Base-by-base conservation (phyloP, 2,113 vertebrate species). In the Emydocephalus ijimae region DNA sequence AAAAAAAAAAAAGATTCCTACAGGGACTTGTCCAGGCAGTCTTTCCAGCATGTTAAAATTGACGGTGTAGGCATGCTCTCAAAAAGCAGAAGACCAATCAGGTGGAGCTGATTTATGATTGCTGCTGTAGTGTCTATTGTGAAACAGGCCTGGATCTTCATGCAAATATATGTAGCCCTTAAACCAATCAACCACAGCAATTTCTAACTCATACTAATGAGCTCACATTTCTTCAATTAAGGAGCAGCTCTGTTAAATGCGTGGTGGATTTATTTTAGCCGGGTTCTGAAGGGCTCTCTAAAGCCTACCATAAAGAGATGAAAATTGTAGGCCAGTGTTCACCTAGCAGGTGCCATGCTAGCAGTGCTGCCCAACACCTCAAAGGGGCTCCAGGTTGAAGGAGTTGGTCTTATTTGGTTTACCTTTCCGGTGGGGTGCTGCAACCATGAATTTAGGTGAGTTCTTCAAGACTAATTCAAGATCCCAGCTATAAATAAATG, bases 401-500 rank as follows among this genome's bases (percentile, higher is more conserved):
- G 29, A 34, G 5, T 15, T 88, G 26, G 29, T 88, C 87, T 50
- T n/a, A 54, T 56, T 45, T 74, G 7, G 24, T 39, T 56, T 26
- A 18, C 11, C 69, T 85, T 43, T 23, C 90, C 92, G 94, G 87
- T 92, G 54, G 91, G 87, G 10, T 91, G 88, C 90, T 95, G 94
- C 55, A 81, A 26, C 56, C 56, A 93, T 92, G 94, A 92, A 94
- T 89, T 94, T 93, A 86, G 94, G 94, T 89, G 95, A 93, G 81
- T 92, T 94, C 96, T 94, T 94, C 93, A 88, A 88, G 21, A 87
- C 0, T 0, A 92, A 94, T 92, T 93, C 92, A 94, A 94, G 94
- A 94, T 94, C 92, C 95, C 89, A 92, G 90, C 95, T 94, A 93
- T 95, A 93, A 95, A 95, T 95, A 95, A 95, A 94, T 93, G 94